A percentile compares a stretch with the other conserved stretches of the same genome.
Conservation (phyloP, 2,113 vertebrate species). For the Orycteropus afer region DNA sequence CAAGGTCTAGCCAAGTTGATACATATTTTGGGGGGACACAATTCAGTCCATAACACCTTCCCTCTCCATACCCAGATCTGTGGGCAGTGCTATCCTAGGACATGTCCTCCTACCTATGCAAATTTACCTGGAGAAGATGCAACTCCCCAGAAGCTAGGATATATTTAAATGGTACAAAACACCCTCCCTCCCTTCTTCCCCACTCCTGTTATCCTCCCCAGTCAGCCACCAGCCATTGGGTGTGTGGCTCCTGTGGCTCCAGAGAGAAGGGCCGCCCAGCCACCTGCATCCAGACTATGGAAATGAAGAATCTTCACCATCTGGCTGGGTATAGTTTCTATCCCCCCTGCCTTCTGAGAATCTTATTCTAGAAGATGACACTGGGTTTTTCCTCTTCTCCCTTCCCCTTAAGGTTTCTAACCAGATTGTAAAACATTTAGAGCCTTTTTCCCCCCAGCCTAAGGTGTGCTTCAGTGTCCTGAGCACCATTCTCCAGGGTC, state of each 20-base stretch:
- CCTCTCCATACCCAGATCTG: neutral
- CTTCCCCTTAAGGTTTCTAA: neutral
- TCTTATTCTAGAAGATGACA: neutral
- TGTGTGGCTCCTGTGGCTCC: neutral
- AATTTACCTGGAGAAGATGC: neutral
- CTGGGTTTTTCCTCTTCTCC: neutral
- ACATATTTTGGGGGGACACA: too few relatives aligned
- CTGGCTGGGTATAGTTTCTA: neutral
- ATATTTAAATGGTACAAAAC: neutral
- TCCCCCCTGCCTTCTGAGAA: neutral
- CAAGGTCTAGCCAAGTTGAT: too few relatives aligned
- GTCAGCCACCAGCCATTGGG: neutral
- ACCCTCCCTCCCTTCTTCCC: neutral
- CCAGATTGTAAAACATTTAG: neutral
- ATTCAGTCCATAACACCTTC: too few relatives aligned
- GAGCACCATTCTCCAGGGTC: neutral
- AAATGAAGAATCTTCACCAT: neutral
- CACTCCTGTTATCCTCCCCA: neutral
- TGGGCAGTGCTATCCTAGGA: neutral
- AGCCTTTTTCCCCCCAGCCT: neutral
- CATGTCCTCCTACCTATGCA: conserved; percentile 4
- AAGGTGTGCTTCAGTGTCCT: too few relatives aligned
- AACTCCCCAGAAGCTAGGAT: neutral
- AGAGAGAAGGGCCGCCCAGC: neutral
- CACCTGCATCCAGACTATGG: neutral